Evolutionary conservation across 1,140 invertebrate species (phyloP).

Genomic region (Drosophila nigromelanica): DNA sequence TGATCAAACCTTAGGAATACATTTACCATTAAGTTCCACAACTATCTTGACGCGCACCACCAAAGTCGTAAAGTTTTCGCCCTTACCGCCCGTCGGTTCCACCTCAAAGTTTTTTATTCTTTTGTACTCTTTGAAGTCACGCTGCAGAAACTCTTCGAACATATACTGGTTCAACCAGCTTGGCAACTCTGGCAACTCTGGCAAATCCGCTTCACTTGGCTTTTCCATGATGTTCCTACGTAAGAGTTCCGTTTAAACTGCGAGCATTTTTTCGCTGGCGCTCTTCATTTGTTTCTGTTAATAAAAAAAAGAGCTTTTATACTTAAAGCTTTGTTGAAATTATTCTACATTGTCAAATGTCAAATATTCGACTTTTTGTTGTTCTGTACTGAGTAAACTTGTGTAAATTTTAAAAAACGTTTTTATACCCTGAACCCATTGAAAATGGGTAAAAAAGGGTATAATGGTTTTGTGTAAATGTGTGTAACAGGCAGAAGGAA

Average conservation of each 20-base stretch:
- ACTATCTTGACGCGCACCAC: conserved; percentile 49
- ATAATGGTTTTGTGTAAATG: no score
- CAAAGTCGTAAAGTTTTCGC: conserved; percentile 69
- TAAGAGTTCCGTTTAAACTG: not conserved
- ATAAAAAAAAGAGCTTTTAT: conserved; percentile 19
- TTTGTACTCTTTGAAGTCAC: conserved; percentile 50
- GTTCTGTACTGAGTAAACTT: not conserved
- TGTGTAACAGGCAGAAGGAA: no score
- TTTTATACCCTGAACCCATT: no score
- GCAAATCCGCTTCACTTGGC: conserved; percentile 8
- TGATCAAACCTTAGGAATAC: not conserved
- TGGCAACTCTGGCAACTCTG: conserved; percentile 25
- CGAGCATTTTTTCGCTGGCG: not conserved
- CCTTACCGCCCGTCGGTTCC: conserved; percentile 42
- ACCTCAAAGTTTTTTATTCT: conserved; percentile 43
- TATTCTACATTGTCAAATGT: conserved; percentile 1
- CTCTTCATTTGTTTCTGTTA: not conserved
- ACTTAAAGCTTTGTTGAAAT: conserved; percentile 11
- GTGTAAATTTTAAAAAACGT: no score
- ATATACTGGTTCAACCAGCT: conserved; percentile 39
- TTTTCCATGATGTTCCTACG: not conserved
- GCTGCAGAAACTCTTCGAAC: conserved; percentile 47
- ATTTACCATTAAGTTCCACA: conserved; percentile 51
- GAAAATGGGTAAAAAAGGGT: no score
- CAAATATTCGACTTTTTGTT: not conserved